These are phyloP conservation scores for Cataglyphis cursor DNA, from an alignment of 2,888 invertebrate species.

Conservation along the genomic window DNA sequence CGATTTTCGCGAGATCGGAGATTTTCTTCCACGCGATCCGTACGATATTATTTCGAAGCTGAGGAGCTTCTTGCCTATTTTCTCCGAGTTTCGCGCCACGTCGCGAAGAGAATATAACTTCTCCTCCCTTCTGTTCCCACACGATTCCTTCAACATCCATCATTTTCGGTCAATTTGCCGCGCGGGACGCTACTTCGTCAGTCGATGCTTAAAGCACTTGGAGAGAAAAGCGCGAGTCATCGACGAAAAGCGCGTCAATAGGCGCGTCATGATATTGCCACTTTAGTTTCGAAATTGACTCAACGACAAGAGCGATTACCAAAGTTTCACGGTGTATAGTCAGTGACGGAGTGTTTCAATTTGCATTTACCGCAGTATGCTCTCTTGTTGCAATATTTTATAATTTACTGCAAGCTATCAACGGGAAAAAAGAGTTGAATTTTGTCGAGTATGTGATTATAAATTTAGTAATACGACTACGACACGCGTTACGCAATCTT, in stretches of 20 bases:
- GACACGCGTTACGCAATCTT: background rate
- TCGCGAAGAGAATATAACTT: constrained; percentile 12
- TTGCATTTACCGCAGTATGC: background rate
- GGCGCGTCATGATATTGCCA: constrained; percentile 22
- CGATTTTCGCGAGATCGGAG: background rate
- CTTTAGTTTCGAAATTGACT: constrained; percentile 29
- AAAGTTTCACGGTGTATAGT: constrained; percentile 21
- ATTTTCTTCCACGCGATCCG: background rate
- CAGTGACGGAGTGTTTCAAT: constrained; percentile 17
- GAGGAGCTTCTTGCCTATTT: background rate
- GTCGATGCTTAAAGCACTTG: constrained; percentile 5
- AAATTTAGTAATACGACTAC: background rate
- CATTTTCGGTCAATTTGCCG: constrained; percentile 47
- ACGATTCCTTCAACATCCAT: constrained; percentile 37
- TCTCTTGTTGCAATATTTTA: constrained; percentile 1
- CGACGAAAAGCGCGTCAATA: constrained; percentile 4
- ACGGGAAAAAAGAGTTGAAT: background rate
- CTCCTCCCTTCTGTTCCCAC: constrained; percentile 7
- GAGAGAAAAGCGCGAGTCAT: constrained; percentile 27
- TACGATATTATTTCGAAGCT: background rate
- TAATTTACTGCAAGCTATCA: background rate
- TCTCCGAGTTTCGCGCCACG: background rate
- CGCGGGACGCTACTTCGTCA: constrained; percentile 29
- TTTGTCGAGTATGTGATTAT: background rate
- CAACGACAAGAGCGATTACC: constrained; percentile 17